A percentile compares a stretch with the other conserved stretches of the same genome.
Conservation (phyloP, 2,113 vertebrate genomes). For the Anolis sagrei region DNA sequence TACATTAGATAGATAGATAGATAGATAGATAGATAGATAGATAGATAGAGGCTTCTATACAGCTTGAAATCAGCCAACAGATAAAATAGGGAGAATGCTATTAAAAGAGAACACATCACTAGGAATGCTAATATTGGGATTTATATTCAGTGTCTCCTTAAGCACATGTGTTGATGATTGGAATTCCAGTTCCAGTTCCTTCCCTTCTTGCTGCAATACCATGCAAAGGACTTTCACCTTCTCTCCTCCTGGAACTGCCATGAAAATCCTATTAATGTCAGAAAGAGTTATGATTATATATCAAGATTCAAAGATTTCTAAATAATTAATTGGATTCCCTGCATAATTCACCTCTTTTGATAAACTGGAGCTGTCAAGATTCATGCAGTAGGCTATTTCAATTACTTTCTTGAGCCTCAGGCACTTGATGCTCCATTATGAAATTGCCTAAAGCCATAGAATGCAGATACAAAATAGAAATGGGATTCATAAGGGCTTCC, state of each 20-base stretch:
- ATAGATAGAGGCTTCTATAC: no score
- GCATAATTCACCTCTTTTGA: slow-evolving; percentile 27
- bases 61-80: not conserved
- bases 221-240: slow-evolving; percentile 47
- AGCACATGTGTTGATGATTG: slow-evolving; percentile 3
- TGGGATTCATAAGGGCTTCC: not conserved
- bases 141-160: not conserved
- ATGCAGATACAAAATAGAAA: not conserved
- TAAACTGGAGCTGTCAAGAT: slow-evolving; percentile 41
- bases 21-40: no score
- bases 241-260: slow-evolving; percentile 49
- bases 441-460: not conserved
- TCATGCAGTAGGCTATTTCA: not conserved
- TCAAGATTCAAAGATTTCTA: slow-evolving; percentile 50
- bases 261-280: slow-evolving; percentile 65
- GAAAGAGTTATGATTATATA: slow-evolving; percentile 57
- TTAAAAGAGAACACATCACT: not conserved
- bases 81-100: not conserved
- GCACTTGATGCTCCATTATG: not conserved
- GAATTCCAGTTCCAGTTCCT: slow-evolving; percentile 26
- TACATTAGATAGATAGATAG: no score
- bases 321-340: slow-evolving; percentile 59
- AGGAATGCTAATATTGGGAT: not conserved
- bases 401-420: slow-evolving; percentile 55
- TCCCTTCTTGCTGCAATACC: not conserved